Percentiles rank a stretch among this genome's conserved stretches.
Evolutionary conservation across 2,797 vertebrate species (phyloP).

Genomic region (Parambassis ranga): DNA sequence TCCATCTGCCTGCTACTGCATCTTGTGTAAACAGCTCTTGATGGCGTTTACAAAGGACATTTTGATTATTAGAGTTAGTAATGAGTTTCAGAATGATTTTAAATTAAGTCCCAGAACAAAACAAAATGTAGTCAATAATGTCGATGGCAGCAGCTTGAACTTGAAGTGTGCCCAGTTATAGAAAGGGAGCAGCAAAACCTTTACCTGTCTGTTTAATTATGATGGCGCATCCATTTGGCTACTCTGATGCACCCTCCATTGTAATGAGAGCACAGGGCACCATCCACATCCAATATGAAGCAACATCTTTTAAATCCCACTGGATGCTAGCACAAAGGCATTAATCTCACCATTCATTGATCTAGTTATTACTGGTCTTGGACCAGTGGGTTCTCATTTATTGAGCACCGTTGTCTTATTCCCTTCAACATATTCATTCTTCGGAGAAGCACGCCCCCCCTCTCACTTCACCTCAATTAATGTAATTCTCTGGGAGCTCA

Average conservation of each 20-base stretch:
- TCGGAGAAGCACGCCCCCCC: slow-evolving; percentile 30
- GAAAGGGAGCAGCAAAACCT: not conserved
- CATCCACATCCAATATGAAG: slow-evolving; percentile 11
- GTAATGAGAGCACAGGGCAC: not conserved
- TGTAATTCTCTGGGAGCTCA: slow-evolving; percentile 55
- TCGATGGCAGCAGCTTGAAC: too few relatives aligned
- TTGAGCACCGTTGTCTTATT: slow-evolving; percentile 36
- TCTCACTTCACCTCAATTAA: slow-evolving; percentile 67
- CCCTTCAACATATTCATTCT: slow-evolving; percentile 39
- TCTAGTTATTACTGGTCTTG: slow-evolving; percentile 56
- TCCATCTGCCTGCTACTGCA: not conserved
- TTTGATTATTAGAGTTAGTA: not conserved
- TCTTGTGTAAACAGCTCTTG: not conserved
- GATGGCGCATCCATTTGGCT: not conserved
- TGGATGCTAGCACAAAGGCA: slow-evolving; percentile 37
- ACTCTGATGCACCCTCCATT: not conserved
- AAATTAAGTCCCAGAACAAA: not conserved
- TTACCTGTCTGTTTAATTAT: not conserved
- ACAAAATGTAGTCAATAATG: not conserved
- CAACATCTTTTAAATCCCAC: slow-evolving; percentile 29
- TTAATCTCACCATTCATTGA: slow-evolving; percentile 47
- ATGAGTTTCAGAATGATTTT: not conserved
- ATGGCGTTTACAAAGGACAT: too few relatives aligned
- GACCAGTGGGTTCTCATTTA: slow-evolving; percentile 52
- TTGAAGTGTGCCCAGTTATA: not conserved